phyloP scores from a whole-genome alignment of 2,797 vertebrate species.

The Pseudochirops cupreus region DNA sequence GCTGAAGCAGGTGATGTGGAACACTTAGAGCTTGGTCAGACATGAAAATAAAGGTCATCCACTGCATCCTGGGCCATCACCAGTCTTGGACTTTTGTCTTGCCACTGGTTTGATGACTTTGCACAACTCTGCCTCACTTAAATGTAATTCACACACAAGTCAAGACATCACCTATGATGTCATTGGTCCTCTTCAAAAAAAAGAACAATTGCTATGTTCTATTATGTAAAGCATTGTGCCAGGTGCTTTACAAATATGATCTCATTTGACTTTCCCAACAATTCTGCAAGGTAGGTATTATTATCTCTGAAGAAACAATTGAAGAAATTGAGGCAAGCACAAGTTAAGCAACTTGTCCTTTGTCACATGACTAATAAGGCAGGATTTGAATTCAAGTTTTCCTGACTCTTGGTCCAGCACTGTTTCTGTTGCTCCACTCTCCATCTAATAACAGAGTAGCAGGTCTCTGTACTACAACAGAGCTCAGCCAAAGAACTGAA shows the following conservation, averaged over 20 bases:
- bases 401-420: too few relatives aligned
- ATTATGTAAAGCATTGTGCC: background rate
- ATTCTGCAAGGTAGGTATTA: background rate
- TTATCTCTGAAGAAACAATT: background rate
- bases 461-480: background rate
- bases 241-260: background rate
- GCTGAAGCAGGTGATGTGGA: background rate
- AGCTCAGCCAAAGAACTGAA: background rate
- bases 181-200: background rate
- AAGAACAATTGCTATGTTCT: background rate
- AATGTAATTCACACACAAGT: background rate
- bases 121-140: background rate
- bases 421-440: too few relatives aligned
- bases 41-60: background rate
- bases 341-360: background rate
- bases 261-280: background rate
- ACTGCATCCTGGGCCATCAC: background rate
- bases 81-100: background rate
- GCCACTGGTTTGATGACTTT: background rate
- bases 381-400: too few relatives aligned
- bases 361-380: background rate
- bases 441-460: too few relatives aligned
- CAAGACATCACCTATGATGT: background rate
- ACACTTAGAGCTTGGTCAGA: background rate
- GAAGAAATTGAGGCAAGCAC: background rate